phyloP scores from a whole-genome alignment of 2,888 invertebrate species.

The Dastarcus helophoroides region DNA sequence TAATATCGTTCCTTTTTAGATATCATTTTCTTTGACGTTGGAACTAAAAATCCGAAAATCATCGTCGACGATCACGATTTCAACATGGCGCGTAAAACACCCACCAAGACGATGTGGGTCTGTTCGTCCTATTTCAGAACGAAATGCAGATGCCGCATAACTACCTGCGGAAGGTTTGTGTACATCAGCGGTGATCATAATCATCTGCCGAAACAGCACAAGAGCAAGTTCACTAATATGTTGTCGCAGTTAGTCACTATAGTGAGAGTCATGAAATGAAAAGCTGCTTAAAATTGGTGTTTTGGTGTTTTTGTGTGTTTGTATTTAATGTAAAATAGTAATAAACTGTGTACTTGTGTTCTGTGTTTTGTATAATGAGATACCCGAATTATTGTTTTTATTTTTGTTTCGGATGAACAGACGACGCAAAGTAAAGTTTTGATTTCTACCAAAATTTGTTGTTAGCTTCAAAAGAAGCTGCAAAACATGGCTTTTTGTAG shows the following conservation, averaged over 20 bases:
- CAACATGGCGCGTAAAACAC: constrained; percentile 22
- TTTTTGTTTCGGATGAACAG: no score
- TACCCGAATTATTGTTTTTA: no score
- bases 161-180: constrained; percentile 12
- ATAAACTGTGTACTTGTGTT: no score
- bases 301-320: constrained; percentile 1
- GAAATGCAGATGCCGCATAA: constrained; percentile 23
- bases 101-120: constrained; percentile 22
- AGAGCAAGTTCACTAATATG: constrained; percentile 18
- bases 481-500: no score
- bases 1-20: constrained; percentile 21
- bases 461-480: no score
- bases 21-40: constrained; percentile 20
- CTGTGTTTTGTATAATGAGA: no score
- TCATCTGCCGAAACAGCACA: constrained; percentile 9
- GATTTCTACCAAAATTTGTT: no score
- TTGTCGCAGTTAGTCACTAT: constrained; percentile 22
- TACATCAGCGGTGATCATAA: constrained; percentile 2
- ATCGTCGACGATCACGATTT: constrained; percentile 24
- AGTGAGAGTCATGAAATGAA: no score
- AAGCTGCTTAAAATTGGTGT: constrained; percentile 9
- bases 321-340: no score
- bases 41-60: constrained; percentile 23
- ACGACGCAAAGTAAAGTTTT: no score
- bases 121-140: constrained; percentile 23